A percentile compares a stretch with the other conserved stretches of the same genome.
phyloP scores from a whole-genome alignment of 1,140 invertebrate species.

The Trachymyrmex cornetzi region DNA sequence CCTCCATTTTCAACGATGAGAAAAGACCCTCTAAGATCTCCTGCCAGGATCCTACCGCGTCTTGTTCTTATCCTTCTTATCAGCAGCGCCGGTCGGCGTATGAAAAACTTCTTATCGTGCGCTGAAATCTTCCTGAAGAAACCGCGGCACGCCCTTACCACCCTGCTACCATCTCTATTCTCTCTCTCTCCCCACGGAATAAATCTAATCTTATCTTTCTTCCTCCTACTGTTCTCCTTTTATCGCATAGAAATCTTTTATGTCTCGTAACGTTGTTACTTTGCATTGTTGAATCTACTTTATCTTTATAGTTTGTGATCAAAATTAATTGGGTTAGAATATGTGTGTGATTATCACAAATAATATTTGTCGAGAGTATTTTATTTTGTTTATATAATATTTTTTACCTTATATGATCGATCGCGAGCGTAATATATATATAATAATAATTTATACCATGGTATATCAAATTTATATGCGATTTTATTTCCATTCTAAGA shows the following conservation, averaged over 20 bases:
- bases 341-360: background rate
- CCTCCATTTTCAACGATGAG: constrained; percentile 65
- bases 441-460: background rate
- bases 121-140: constrained; percentile 76
- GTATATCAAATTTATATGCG: background rate
- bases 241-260: constrained; percentile 65
- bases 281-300: constrained; percentile 24
- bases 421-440: background rate
- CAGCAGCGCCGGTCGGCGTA: constrained; percentile 73
- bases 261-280: constrained; percentile 36
- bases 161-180: constrained; percentile 57
- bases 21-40: constrained; percentile 63
- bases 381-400: background rate
- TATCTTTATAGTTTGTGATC: constrained; percentile 24
- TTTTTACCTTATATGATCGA: too few species aligned
- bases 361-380: background rate
- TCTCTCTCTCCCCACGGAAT: constrained; percentile 24
- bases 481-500: background rate
- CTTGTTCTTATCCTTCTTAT: constrained; percentile 74
- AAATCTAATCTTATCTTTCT: constrained; percentile 63
- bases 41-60: constrained; percentile 45
- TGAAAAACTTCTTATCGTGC: constrained; percentile 80
- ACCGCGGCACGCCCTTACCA: constrained; percentile 59
- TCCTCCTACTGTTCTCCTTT: background rate
- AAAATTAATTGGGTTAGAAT: constrained; percentile 12